A percentile compares a stretch with the other conserved stretches of the same genome.
phyloP scores from a whole-genome alignment of 2,113 vertebrate genomes.

The Dipodomys merriami region DNA sequence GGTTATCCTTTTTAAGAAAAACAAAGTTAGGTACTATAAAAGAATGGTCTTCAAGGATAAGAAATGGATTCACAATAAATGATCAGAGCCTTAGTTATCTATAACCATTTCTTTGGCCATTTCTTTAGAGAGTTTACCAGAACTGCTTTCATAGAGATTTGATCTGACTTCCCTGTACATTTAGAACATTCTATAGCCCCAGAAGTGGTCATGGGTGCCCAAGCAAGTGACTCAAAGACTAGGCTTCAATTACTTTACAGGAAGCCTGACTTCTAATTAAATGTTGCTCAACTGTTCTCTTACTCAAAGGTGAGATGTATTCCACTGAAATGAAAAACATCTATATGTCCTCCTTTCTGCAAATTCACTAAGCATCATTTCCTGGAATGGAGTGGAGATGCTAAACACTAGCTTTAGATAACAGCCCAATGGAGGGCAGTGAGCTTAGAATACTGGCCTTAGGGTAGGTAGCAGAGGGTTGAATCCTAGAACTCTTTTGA shows the following conservation, averaged over 20 bases:
- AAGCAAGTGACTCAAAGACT: background rate
- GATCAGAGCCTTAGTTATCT: background rate
- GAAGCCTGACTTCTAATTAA: background rate
- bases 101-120: background rate
- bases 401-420: background rate
- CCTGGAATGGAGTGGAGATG: background rate
- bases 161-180: background rate
- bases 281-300: background rate
- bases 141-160: background rate
- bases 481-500: background rate
- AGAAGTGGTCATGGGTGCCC: background rate
- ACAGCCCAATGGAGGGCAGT: background rate
- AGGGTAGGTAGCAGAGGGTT: background rate
- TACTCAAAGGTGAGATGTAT: background rate
- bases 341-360: background rate
- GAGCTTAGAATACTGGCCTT: background rate
- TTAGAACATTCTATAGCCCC: background rate
- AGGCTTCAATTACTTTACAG: background rate
- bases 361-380: background rate
- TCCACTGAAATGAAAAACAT: background rate
- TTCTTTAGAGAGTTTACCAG: background rate
- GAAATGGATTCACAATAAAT: background rate
- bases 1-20: constrained; percentile 1
- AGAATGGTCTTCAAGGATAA: constrained; percentile 18
- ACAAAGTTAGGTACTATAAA: background rate